Base-by-base conservation (phyloP, 2,113 vertebrate species). In the Sporophila hypoxantha region DNA sequence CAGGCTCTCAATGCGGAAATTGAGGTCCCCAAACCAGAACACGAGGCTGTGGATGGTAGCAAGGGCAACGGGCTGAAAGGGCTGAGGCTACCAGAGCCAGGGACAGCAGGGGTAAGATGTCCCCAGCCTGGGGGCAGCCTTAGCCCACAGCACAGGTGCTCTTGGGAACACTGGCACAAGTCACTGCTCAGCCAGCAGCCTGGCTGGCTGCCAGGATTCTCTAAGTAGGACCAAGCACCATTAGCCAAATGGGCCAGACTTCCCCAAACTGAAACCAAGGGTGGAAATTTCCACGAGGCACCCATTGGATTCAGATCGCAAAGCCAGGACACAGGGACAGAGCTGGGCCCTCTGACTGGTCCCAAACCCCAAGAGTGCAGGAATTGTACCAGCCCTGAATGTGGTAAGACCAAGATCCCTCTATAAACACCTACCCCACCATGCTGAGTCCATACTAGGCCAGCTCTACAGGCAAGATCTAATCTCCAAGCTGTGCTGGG, bases 11-110 rank as follows among this genome's bases (percentile, higher is more conserved):
- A 99, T 99, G 29, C 99, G 98, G 94, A 99, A 99, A 93, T 99
- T 99, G 90, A 99, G 97, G 94, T 99, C 99, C 62, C 99, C 99
- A 60, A 99, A 99, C 99, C 99, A 99, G 96, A 99, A 99, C 62
- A 99, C 97, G 1, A 99, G 97, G 89, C 99, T 99, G 95, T 41
- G 66, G 21, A 19, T 32, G 22, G 44, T 30, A 87, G 25, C 17
- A 37, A 83, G 20, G 11, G 32, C 3, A 8, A 75, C 0, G 0
- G 49, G 61, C 67, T 92, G 60, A 59, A 81, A 76, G n/a, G 42
- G 25, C 36, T 4, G 2, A 53, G 65, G 44, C 52, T 81, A 44
- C 17, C 1, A 5, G 30, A 47, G 46, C 22, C 18, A 71, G 42
- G 30, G 41, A 60, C 22, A 68, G 55, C 26, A n/a, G 21, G 21